Percentiles rank a stretch among this genome's conserved stretches.
phyloP scores from a whole-genome alignment of 1,140 invertebrate genomes.

The Amyelois transitella region DNA sequence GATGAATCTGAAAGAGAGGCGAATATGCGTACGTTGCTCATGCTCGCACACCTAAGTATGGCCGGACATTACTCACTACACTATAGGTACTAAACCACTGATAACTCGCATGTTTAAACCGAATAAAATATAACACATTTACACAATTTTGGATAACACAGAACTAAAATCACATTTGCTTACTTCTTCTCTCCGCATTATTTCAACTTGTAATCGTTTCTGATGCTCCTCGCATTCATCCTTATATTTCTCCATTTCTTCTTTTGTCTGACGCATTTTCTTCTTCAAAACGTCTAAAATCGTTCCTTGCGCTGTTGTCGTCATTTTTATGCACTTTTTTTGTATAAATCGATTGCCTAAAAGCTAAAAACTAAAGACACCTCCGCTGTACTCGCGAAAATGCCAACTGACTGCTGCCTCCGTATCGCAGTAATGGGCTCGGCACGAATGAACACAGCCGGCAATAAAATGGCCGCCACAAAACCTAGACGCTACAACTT shows the following conservation, averaged over 20 bases:
- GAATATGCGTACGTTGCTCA: constrained; percentile 70
- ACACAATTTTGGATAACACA: constrained; percentile 39
- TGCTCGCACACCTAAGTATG: constrained; percentile 71
- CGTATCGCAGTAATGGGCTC: constrained; percentile 68
- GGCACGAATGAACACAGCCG: constrained; percentile 69
- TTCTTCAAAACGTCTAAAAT: constrained; percentile 97
- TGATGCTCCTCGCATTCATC: constrained; percentile 95
- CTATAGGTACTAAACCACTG: constrained; percentile 63
- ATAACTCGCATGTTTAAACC: constrained; percentile 44
- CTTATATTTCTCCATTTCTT: constrained; percentile 98
- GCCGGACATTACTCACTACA: constrained; percentile 74
- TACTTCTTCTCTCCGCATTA: constrained; percentile 96
- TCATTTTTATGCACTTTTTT: constrained; percentile 80
- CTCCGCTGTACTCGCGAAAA: constrained; percentile 69
- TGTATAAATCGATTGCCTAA: constrained; percentile 63
- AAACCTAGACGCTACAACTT: constrained; percentile 50
- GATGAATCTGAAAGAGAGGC: constrained; percentile 59
- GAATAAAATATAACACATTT: constrained; percentile 36
- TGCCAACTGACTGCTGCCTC: constrained; percentile 69
- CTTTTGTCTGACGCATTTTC: constrained; percentile 99
- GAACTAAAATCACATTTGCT: constrained; percentile 75
- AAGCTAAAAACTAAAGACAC: constrained; percentile 66
- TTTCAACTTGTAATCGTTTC: constrained; percentile 91
- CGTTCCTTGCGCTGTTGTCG: constrained; percentile 87
- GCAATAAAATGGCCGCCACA: constrained; percentile 74